phyloP scores from a whole-genome alignment of 1,140 invertebrate genomes.

The Solenopsis invicta region DNA sequence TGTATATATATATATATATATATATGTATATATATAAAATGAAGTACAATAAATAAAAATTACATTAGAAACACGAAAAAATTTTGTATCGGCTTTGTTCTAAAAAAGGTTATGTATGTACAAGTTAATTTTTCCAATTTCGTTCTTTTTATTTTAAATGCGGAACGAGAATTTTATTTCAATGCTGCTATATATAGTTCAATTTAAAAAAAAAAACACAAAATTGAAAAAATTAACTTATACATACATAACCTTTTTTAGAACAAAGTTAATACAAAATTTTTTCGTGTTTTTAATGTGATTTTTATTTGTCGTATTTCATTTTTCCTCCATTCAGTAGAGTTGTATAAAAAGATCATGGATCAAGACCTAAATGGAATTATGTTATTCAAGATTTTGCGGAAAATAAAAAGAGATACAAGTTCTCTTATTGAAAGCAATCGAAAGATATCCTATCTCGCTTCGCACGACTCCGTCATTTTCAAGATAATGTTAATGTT shows the following conservation, averaged over 20 bases:
- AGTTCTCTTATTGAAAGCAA: constrained; percentile 5
- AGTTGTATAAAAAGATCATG: background rate
- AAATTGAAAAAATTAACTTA: background rate
- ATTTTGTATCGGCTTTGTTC: too few species aligned
- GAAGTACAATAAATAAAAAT: too few species aligned
- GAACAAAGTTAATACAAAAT: background rate
- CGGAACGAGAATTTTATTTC: too few species aligned
- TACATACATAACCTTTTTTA: background rate
- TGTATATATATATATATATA: background rate
- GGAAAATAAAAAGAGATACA: background rate
- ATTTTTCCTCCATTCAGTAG: background rate
- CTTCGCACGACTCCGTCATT: background rate
- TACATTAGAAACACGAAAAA: too few species aligned
- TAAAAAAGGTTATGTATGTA: too few species aligned
- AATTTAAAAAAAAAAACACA: background rate
- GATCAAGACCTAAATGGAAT: background rate
- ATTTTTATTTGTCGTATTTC: background rate
- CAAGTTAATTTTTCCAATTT: too few species aligned
- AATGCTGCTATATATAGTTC: too few species aligned
- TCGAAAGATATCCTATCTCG: background rate
- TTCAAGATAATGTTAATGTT: constrained; percentile 1
- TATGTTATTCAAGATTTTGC: background rate
- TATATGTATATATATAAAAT: too few species aligned
- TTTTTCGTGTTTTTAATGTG: background rate
- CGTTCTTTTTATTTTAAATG: too few species aligned